Evolutionary conservation across 2,888 invertebrate species (phyloP), one percentile per base, ranked within the genome.

Genomic region (Diaperis boleti): DNA sequence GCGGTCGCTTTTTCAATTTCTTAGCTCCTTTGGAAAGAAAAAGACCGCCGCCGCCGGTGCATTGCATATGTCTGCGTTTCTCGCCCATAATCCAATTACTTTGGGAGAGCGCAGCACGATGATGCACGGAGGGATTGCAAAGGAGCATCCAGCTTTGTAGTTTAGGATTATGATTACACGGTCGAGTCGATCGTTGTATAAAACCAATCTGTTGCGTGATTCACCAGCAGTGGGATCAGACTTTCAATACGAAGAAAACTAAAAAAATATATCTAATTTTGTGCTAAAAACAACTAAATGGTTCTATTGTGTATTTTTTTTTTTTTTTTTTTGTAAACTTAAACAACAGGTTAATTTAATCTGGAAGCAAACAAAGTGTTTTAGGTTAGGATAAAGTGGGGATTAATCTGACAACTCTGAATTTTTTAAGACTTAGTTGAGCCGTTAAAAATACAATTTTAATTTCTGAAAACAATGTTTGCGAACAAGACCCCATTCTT

Each of bases 201-300:
- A 73, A 72, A 74, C 71, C 75, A 74, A 76, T 75, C 74, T 74
- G 72, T 72, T 75, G 76, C 75, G 74, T 76, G 75, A 76, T 77
- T 72, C 73, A 62, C 68, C 69, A 57, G 60, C 54, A 59, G 14
- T 8, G 61, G 62, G 62, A 67, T 65, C 62, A 63, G 61, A 47
- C 59, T 45, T 62, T 52, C 61, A 66, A 66, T 66, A 62, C 64
- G 50, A n/a, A n/a, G n/a, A n/a, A n/a, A n/a, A n/a, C n/a, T n/a
- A n/a, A n/a, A n/a, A n/a, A n/a, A n/a, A n/a, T n/a, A n/a, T n/a
- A n/a, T n/a, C n/a, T n/a, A n/a, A n/a, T n/a, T n/a, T n/a, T n/a
- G n/a, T n/a, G n/a, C n/a, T n/a, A n/a, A n/a, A n/a, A n/a, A n/a
- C n/a, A n/a, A n/a, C n/a, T n/a, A n/a, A n/a, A n/a, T n/a, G n/a